A percentile compares a stretch with the other conserved stretches of the same genome.
Evolutionary conservation across 2,113 vertebrate species (phyloP).

Genomic region (Prochilodus magdalenae): DNA sequence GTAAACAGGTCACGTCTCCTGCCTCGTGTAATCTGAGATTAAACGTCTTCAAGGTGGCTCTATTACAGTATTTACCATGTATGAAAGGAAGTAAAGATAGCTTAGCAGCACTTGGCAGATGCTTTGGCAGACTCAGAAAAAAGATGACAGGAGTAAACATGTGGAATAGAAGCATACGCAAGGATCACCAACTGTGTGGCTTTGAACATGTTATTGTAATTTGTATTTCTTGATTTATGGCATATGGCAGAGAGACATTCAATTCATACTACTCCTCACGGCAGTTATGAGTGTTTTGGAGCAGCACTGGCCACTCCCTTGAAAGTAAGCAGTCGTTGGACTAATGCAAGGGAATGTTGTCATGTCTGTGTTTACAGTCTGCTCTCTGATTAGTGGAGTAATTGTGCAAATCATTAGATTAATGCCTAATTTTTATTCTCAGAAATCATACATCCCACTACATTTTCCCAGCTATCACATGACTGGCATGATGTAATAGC

Average conservation of each 20-base stretch:
- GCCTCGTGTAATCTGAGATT: not conserved
- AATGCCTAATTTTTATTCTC: slow-evolving; percentile 46
- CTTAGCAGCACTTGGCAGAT: not conserved
- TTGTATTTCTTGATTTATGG: not conserved
- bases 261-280: slow-evolving; percentile 21
- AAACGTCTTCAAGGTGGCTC: not conserved
- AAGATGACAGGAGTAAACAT: not conserved
- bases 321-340: slow-evolving; percentile 40
- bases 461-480: slow-evolving; percentile 4
- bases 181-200: not conserved
- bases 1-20: not conserved
- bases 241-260: slow-evolving; percentile 29
- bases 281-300: slow-evolving; percentile 32
- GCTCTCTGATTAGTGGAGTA: slow-evolving; percentile 39
- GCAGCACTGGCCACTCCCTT: slow-evolving; percentile 47
- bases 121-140: not conserved
- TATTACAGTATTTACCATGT: not conserved
- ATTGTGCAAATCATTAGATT: slow-evolving; percentile 49
- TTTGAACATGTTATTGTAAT: slow-evolving; percentile 11
- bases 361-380: slow-evolving; percentile 55
- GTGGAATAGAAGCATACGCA: not conserved
- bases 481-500: not conserved
- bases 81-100: not conserved
- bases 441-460: slow-evolving; percentile 14
- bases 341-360: slow-evolving; percentile 55